Evolutionary conservation across 2,113 vertebrate species (phyloP).

Genomic region (Phalacrocorax brasilianus): DNA sequence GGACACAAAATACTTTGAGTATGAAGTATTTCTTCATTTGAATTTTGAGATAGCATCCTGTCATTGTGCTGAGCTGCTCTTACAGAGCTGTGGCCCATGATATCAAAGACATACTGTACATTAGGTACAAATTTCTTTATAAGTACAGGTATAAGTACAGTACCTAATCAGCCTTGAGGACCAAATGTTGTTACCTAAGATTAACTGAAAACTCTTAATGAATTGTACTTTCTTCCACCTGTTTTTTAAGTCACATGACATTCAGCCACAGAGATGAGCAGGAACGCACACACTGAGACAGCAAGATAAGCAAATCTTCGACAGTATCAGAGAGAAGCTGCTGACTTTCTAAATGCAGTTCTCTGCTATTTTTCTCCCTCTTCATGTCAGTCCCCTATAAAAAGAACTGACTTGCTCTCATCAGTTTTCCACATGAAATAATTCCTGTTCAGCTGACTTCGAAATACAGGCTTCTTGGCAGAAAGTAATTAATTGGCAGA

Average conservation of each 20-base stretch:
- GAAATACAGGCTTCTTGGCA: neutral
- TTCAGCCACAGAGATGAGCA: neutral
- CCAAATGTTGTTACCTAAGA: neutral
- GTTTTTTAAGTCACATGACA: neutral
- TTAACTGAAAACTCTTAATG: neutral
- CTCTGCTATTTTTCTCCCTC: neutral
- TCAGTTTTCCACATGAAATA: neutral
- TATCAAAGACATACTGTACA: neutral
- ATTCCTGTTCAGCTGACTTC: neutral
- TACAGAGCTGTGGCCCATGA: neutral
- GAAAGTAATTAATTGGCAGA: neutral
- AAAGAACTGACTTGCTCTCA: neutral
- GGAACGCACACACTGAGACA: neutral
- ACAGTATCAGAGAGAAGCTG: neutral
- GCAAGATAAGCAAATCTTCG: neutral
- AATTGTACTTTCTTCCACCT: neutral
- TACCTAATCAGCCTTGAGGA: neutral
- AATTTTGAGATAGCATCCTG: neutral
- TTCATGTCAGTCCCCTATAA: neutral
- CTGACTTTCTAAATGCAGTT: neutral
- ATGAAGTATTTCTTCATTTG: neutral
- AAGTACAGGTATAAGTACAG: neutral
- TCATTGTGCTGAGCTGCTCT: neutral
- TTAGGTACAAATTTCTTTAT: neutral
- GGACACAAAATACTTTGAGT: neutral